phyloP scores from a whole-genome alignment of 2,888 invertebrate species.

The Acronicta alni region DNA sequence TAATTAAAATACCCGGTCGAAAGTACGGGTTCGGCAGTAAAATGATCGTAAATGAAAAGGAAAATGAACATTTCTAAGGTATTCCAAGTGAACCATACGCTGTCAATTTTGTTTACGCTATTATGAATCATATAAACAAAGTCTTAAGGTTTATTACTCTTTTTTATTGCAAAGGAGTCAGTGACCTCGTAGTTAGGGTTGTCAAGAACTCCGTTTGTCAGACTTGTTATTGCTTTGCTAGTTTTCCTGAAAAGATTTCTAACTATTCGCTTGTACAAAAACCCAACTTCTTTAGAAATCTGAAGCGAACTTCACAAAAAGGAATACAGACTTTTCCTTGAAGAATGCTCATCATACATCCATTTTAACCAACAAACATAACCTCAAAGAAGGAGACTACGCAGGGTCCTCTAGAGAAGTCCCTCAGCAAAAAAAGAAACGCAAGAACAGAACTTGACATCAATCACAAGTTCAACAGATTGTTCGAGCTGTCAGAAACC shows the following conservation, averaged over 20 bases:
- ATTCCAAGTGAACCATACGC: slow-evolving; percentile 31
- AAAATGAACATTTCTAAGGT: slow-evolving; percentile 33
- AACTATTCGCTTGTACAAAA: not conserved
- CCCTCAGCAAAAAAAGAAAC: not conserved
- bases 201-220: slow-evolving; percentile 47
- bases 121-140: slow-evolving; percentile 22
- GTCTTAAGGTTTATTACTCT: slow-evolving; percentile 22
- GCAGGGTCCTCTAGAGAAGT: not conserved
- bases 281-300: not conserved
- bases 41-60: slow-evolving; percentile 45
- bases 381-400: too few relatives aligned
- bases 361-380: too few relatives aligned
- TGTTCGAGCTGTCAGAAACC: slow-evolving; percentile 18
- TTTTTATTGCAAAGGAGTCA: slow-evolving; percentile 36
- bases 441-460: slow-evolving; percentile 3
- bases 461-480: slow-evolving; percentile 9
- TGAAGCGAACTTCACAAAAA: not conserved
- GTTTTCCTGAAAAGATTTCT: slow-evolving; percentile 12
- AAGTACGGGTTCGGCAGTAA: slow-evolving; percentile 35
- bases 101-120: slow-evolving; percentile 38
- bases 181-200: slow-evolving; percentile 48
- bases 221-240: slow-evolving; percentile 34
- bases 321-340: not conserved
- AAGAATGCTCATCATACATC: not conserved
- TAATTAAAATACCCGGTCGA: slow-evolving; percentile 43